Evolutionary conservation across 1,140 invertebrate species (phyloP).

Genomic region (Polypedilum vanderplanki): DNA sequence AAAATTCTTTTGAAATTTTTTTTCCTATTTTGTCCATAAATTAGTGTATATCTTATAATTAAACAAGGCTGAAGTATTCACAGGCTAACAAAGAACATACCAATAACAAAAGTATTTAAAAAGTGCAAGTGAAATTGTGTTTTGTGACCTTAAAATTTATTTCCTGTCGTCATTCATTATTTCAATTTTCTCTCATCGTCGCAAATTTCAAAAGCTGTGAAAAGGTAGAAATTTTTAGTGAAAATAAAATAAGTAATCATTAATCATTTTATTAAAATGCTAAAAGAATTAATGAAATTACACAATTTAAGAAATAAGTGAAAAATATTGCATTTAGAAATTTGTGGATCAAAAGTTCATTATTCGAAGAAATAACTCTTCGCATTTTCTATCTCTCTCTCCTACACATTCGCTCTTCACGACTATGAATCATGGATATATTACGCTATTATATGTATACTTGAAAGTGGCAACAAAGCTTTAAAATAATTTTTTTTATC

Average conservation of each 20-base stretch:
- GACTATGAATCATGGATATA: background rate
- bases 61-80: background rate
- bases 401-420: background rate
- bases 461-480: background rate
- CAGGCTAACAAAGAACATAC: background rate
- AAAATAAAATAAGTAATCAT: background rate
- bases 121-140: background rate
- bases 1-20: no score
- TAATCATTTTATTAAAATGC: background rate
- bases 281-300: background rate
- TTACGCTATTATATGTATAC: background rate
- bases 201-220: background rate
- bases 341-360: background rate
- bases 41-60: background rate
- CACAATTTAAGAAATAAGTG: background rate
- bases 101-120: background rate
- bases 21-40: no score
- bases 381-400: background rate
- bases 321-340: background rate
- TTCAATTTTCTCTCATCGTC: background rate
- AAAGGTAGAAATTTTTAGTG: background rate
- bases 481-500: no score
- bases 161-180: background rate
- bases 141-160: slow-evolving; percentile 13
- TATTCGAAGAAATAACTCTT: background rate